phyloP scores from a whole-genome alignment of 2,888 invertebrate genomes.

The Unio pictorum region DNA sequence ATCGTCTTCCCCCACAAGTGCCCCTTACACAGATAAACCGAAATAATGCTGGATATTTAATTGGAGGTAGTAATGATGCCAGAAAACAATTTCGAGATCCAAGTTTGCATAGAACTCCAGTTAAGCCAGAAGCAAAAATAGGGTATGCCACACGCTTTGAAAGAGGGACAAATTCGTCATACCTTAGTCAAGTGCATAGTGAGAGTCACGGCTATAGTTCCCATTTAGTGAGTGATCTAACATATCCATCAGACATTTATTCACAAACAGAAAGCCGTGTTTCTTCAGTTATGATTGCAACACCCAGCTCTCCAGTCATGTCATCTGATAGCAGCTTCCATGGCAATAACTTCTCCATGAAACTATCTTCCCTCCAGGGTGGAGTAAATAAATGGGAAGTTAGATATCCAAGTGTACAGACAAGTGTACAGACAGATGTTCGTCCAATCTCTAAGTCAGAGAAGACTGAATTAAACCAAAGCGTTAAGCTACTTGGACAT shows the following conservation, averaged over 20 bases:
- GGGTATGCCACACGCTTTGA: conserved; percentile 68
- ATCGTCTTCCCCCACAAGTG: conserved; percentile 37
- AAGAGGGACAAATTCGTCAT: conserved; percentile 36
- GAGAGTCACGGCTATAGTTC: conserved; percentile 10
- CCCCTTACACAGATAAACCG: conserved; percentile 32
- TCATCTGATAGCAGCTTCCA: conserved; percentile 26
- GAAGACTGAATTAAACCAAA: conserved; percentile 47
- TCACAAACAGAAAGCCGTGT: conserved; percentile 20
- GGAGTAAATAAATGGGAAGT: conserved; percentile 2
- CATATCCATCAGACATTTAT: conserved; percentile 31
- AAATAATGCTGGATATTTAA: conserved; percentile 19
- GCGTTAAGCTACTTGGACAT: conserved; percentile 34
- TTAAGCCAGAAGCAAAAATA: conserved; percentile 58
- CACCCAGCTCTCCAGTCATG: conserved; percentile 36
- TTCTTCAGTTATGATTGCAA: conserved; percentile 34
- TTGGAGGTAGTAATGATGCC: conserved; percentile 28
- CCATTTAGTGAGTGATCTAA: conserved; percentile 33
- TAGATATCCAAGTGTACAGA: not conserved
- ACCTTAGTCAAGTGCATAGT: conserved; percentile 18
- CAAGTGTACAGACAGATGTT: conserved; percentile 13
- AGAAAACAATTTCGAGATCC: conserved; percentile 59
- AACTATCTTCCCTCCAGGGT: conserved; percentile 4
- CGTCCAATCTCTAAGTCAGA: conserved; percentile 52
- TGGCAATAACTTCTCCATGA: too few relatives aligned
- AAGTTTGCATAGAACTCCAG: conserved; percentile 58